Evolutionary conservation across 1,140 invertebrate genomes (phyloP).

Genomic region (Brachionus koreanus): DNA sequence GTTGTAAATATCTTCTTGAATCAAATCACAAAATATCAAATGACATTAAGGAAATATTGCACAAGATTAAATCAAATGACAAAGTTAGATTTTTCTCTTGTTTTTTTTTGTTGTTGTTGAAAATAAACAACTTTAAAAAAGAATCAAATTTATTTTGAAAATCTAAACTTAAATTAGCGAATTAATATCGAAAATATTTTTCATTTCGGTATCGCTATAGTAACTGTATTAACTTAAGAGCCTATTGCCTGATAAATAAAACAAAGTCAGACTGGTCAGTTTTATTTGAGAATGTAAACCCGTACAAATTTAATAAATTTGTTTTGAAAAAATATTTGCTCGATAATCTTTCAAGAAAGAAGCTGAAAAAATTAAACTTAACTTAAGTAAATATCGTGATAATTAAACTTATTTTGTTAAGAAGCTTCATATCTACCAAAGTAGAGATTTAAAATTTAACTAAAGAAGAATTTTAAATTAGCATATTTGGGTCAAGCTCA

Average conservation of each 20-base stretch:
- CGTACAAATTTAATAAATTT: not conserved
- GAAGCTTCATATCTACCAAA: constrained; percentile 20
- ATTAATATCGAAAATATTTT: not conserved
- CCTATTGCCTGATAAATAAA: not conserved
- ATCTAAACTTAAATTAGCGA: not conserved
- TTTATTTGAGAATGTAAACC: not conserved
- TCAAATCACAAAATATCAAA: not conserved
- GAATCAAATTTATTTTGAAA: not conserved
- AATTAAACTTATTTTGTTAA: constrained; percentile 14
- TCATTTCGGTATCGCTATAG: not conserved
- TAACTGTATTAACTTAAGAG: not conserved
- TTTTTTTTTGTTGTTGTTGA: not conserved
- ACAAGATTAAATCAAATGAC: not conserved
- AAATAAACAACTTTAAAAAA: not conserved
- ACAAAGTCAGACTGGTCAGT: not conserved
- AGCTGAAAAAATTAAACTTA: not conserved
- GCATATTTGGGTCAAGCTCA: constrained; percentile 17
- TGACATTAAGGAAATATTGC: not conserved
- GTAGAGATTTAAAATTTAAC: not conserved
- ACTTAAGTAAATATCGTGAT: constrained; percentile 24
- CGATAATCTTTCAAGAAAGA: not conserved
- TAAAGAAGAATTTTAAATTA: constrained; percentile 7
- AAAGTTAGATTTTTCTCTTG: not conserved
- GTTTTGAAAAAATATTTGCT: constrained; percentile 6
- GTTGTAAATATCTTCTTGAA: not conserved